Base-by-base conservation (phyloP, 2,797 vertebrate genomes). In the Clarias platycephalus region DNA sequence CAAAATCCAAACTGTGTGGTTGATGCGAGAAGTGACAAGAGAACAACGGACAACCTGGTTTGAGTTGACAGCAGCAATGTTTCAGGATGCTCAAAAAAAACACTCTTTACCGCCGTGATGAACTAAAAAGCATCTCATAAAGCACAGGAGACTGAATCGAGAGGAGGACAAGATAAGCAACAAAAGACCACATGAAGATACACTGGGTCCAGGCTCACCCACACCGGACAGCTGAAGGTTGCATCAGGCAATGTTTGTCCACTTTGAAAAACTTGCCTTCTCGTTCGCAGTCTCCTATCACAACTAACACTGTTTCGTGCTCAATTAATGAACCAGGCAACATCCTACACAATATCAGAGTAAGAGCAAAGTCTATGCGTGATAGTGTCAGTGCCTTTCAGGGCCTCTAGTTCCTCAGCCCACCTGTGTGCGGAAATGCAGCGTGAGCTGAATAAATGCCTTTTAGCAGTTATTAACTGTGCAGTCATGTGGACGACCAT, bases 401-500 rank as follows among this genome's bases (percentile, higher is more conserved):
- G 77, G 22, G n/a, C 58, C 75, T 79, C 4, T 9, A 66, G 71
- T 66, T 76, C 44, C 58, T 71, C 70, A 67, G 62, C 62, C 37
- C 75, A 78, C 49, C 64, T 67, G 67, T 62, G 37, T 64, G 6
- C 55, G 70, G 44, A 82, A 62, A 37, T 34, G 34, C 85, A 53
- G n/a, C 9, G 12, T 55, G 57, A 83, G 72, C 64, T 78, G 72
- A 57, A 40, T 83, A 79, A 71, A 79, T 60, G 66, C 53, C 31
- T 72, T 72, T 83, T 74, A 68, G 75, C 67, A 57, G 53, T 83
- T 74, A 75, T n/a, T 80, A 64, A 40, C 76, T 72, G 81, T 26
- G 70, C 68, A 83, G 75, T 86, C 84, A 86, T 80, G 81, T 86
- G 85, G 31, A 53, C 49, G 31, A 31, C 68, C 68, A 80, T 86